Base-by-base conservation (phyloP, 2,113 vertebrate genomes). In the Melanerpes formicivorus region DNA sequence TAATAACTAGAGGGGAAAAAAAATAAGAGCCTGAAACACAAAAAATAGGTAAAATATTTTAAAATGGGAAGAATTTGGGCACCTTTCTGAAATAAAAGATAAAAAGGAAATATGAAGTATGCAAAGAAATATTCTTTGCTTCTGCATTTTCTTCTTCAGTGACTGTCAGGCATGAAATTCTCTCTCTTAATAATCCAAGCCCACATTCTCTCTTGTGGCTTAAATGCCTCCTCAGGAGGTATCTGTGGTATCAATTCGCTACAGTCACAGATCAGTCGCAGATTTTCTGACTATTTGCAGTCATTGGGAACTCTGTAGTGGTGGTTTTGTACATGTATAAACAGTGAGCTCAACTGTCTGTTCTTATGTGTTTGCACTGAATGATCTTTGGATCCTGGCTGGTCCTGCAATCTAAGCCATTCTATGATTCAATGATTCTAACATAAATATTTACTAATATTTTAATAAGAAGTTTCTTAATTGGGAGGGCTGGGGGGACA, bases 401-500 rank as follows among this genome's bases (percentile, higher is more conserved):
- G 50, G 8, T 78, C 62, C 34, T 55, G 11, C 50, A 52, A 52
- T 22, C 50, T 25, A 52, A 52, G 22, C 50, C 50, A 25, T 52
- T 25, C 22, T 55, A 76, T 52, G 22, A 52, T 52, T 25, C 22
- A 50, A 76, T 52, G 22, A 52, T 52, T 52, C 22, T 25, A 52
- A 23, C 6, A 37, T 23, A 56, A 92, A 66, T 89, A 58, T 70
- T 87, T 64, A 23, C 12, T 42, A 52, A 11, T 83, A 80, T 46
- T 83, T 91, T 52, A 71, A 64, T 40, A 82, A 23, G 13, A 77
- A 30, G 6, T 86, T 93, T 76, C 60, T 80, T 59, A 92, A 54
- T 6, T 40, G 40, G 40, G 40, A 40, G 40, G 48, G 27, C 22
- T 52, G 62, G 26, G 62, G 8, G 6, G 1, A 0, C 0, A 14